These are phyloP conservation scores for Dipodomys stephensi DNA, from an alignment of 2,113 vertebrate genomes.

Conservation along the genomic window DNA sequence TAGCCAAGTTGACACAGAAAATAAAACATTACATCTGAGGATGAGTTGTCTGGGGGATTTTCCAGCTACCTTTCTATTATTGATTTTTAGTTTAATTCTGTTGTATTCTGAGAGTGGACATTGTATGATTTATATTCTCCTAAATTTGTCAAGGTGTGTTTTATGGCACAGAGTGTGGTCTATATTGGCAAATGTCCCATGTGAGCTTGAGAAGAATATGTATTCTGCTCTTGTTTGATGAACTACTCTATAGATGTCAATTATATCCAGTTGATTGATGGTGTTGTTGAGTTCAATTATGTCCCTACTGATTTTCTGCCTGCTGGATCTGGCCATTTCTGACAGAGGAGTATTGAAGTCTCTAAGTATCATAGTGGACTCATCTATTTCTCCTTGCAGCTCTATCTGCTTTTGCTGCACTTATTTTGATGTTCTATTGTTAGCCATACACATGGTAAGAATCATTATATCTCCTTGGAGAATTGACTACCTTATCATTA, in stretches of 20 bases:
- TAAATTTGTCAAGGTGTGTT: constrained; percentile 3
- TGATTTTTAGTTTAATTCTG: constrained; percentile 15
- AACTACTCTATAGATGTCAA: constrained; percentile 3
- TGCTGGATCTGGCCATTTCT: not conserved
- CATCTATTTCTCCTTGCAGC: not conserved
- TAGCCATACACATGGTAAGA: not conserved
- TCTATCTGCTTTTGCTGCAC: not conserved
- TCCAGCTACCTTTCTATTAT: constrained; percentile 12
- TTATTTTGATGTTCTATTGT: not conserved
- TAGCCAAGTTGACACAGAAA: not conserved
- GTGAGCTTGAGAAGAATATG: constrained; percentile 3
- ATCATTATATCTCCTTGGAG: not conserved
- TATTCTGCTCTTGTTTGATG: constrained; percentile 21
- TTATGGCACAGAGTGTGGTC: not conserved
- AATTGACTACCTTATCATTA: not conserved
- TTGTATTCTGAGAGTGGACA: not conserved
- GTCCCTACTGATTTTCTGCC: constrained; percentile 40
- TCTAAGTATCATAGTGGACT: not conserved
- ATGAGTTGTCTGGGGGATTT: not conserved
- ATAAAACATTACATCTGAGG: not conserved
- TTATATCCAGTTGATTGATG: constrained; percentile 46
- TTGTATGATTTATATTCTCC: constrained; percentile 42
- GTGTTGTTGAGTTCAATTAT: constrained; percentile 3
- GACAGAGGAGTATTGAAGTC: not conserved
- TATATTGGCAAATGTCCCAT: not conserved